Evolutionary conservation across 2,888 invertebrate genomes (phyloP), one percentile per base, ranked within the genome.

Genomic region (Cheilosia grossa): DNA sequence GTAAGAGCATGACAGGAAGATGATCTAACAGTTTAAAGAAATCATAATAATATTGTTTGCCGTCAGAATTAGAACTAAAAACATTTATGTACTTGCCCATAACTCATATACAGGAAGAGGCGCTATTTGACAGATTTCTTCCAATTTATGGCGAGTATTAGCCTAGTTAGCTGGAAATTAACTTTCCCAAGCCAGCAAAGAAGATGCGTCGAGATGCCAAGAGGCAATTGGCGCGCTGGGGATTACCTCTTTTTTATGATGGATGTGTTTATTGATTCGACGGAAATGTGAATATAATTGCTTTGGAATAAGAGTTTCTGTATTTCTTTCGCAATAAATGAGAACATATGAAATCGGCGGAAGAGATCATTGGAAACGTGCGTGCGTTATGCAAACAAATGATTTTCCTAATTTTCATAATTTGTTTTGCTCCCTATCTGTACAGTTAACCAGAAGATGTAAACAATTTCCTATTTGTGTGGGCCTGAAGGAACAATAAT

Each of bases 271-370:
- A 70, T 75, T 66, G 77, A 70, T 66, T 66, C 47, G 44, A 58
- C 27, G 33, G 59, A 81, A 81, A 75, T 75, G 64, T 40, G 61
- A 70, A 70, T 69, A 4, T 70, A 64, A 81, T 81, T 75, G 69
- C 42, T 81, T 81, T 81, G 21, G 51, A 17, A 47, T 9, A 53
- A 47, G 47, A 58, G 74, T 47, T 64, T 54, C 54, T 49, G 15
- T 53, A 51, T 51, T 37, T 15, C 10, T 40, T 59, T 70, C 27
- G 27, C 51, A 72, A 53, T 61, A 53, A 44, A 53, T 47, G 24
- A 21, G 44, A 47, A 69, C 67, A 54, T 13, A 47, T 61, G 73
- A 24, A 24, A 13, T 21, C 24, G 54, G 73, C 47, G 42, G 51
- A 17, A 44, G 56, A 58, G 10, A 42, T 70, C 49, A 72, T 72